A percentile compares a stretch with the other conserved stretches of the same genome.
phyloP scores from a whole-genome alignment of 2,113 vertebrate genomes.

The Rynchops niger region DNA sequence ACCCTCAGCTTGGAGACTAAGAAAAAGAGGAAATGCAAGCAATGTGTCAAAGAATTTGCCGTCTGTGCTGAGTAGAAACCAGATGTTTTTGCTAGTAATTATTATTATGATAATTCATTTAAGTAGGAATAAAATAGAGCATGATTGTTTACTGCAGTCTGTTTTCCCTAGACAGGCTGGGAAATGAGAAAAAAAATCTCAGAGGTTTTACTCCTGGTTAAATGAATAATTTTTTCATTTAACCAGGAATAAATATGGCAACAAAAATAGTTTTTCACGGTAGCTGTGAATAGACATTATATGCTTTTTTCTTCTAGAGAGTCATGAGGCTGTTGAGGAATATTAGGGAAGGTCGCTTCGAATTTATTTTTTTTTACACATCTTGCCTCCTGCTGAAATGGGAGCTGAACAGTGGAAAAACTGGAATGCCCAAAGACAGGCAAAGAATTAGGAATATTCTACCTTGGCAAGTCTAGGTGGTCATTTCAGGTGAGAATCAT shows the following conservation, averaged over 20 bases:
- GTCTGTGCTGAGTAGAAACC: slow-evolving; percentile 58
- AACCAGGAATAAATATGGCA: slow-evolving; percentile 66
- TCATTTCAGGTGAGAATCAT: not conserved
- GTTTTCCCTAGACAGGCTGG: slow-evolving; percentile 70
- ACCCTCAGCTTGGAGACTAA: slow-evolving; percentile 17
- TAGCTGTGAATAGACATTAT: slow-evolving; percentile 55
- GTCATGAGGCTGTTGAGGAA: slow-evolving; percentile 23
- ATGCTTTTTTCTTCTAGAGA: slow-evolving; percentile 11
- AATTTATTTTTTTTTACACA: not conserved
- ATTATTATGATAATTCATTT: slow-evolving; percentile 80
- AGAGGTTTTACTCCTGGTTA: slow-evolving; percentile 74
- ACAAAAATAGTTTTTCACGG: slow-evolving; percentile 54
- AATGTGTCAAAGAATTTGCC: slow-evolving; percentile 46
- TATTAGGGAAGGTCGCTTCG: slow-evolving; percentile 28
- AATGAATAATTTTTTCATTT: slow-evolving; percentile 74
- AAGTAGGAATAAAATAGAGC: slow-evolving; percentile 76
- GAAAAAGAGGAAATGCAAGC: slow-evolving; percentile 27
- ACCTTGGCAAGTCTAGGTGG: not conserved
- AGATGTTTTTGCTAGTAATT: slow-evolving; percentile 78
- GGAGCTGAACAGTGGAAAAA: slow-evolving; percentile 16
- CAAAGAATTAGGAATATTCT: not conserved
- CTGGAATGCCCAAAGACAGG: not conserved
- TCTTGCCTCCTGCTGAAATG: not conserved
- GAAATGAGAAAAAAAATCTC: slow-evolving; percentile 73
- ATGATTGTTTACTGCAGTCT: slow-evolving; percentile 76